Base-by-base conservation (phyloP, 2,888 invertebrate genomes). In the Carabus problematicus region DNA sequence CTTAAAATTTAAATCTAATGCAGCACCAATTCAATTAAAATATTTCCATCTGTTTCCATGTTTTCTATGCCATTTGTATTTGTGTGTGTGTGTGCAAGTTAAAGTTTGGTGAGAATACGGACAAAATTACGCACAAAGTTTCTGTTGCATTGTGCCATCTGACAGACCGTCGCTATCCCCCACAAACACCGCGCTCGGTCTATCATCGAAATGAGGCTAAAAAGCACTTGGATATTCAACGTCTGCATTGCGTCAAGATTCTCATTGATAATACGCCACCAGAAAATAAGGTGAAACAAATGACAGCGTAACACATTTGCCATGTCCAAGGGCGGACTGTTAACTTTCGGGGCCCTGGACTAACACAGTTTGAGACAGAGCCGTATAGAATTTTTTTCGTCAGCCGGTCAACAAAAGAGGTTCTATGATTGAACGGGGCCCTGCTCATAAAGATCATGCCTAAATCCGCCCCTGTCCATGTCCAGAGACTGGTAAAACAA, bases 211-310 rank as follows among this genome's bases (percentile, higher is more conserved):
- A 49, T n/a, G 18, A 49, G 11, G 18, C 49, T 49, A 18, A 42
- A 45, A 52, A 42, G 43, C 29, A 64, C 45, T 41, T 59, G 14
- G 12, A 16, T 59, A 40, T 59, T 42, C 14, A 39, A 62, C 62
- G 47, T 56, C 64, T 64, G 64, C 64, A 64, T 42, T 64, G 64
- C 64, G 64, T 47, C 64, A 55, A 42, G 54, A 56, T 45, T 42
- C 52, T 64, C 60, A 64, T 64, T 56, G 56, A 56, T 56, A 52
- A 16, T 19, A 4, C 52, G 52, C 1, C 14, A 18, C 8, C 18
- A 14, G 45, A 7, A 29, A 29, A 29, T 6, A 29, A 3, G 2
- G 29, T 29, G 29, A 29, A 29, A 29, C 29, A 6, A 29, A 6
- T 29, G 2, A 29, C 29, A 29, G n/a, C n/a, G n/a, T n/a, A n/a